Evolutionary conservation across 2,113 vertebrate genomes (phyloP).

Genomic region (Hipposideros armiger): DNA sequence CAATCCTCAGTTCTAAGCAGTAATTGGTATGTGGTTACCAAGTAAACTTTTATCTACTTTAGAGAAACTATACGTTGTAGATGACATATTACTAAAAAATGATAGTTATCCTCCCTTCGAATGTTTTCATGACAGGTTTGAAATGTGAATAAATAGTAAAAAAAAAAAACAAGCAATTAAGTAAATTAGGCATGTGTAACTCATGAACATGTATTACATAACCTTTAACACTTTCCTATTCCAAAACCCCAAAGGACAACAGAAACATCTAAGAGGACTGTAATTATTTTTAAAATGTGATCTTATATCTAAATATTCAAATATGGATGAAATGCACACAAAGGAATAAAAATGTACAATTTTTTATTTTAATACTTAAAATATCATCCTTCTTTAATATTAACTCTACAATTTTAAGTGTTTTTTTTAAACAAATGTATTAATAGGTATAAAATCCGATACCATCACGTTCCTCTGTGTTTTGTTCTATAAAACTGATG

Average conservation of each 20-base stretch:
- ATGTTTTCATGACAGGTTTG: conserved; percentile 19
- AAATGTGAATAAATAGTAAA: conserved; percentile 44
- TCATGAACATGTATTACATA: background rate
- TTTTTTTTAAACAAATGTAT: background rate
- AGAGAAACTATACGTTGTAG: conserved; percentile 32
- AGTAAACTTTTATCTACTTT: conserved; percentile 13
- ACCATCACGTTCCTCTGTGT: conserved; percentile 96
- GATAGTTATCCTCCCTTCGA: background rate
- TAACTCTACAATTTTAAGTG: background rate
- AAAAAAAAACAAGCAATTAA: background rate
- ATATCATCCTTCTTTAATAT: background rate
- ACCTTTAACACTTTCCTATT: background rate
- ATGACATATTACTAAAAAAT: conserved; percentile 35
- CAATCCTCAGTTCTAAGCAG: background rate
- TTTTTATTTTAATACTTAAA: conserved; percentile 32
- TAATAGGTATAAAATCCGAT: conserved; percentile 50
- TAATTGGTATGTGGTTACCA: background rate
- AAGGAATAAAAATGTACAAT: background rate
- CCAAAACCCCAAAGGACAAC: background rate
- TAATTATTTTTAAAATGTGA: conserved; percentile 19
- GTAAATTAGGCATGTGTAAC: background rate
- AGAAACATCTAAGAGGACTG: background rate
- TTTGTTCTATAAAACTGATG: conserved; percentile 96
- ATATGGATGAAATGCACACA: background rate
- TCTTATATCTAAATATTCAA: conserved; percentile 14